These are phyloP conservation scores for Drosophila macrospina DNA, from an alignment of 2,888 invertebrate genomes.

Conservation along the genomic window DNA sequence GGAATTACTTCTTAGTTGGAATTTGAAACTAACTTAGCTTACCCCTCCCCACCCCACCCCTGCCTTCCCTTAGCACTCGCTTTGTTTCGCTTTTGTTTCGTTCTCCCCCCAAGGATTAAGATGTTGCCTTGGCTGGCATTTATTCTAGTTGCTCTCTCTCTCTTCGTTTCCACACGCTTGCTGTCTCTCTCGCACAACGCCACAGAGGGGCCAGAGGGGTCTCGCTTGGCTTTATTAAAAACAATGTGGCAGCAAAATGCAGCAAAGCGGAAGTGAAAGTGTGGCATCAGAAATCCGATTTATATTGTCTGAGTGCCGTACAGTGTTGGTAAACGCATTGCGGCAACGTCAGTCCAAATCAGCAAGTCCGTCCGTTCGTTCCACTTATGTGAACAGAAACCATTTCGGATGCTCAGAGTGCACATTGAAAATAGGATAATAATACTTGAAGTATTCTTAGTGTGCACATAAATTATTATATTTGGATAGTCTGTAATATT, in stretches of 20 bases:
- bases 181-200: slow-evolving; percentile 9
- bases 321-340: slow-evolving; percentile 32
- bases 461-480: no score
- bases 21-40: slow-evolving; percentile 64
- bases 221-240: slow-evolving; percentile 55
- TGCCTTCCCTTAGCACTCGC: no score
- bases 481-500: no score
- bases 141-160: slow-evolving; percentile 50
- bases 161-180: slow-evolving; percentile 17
- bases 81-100: slow-evolving; percentile 31
- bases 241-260: slow-evolving; percentile 63
- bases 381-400: neutral
- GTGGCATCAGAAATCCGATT: slow-evolving; percentile 38
- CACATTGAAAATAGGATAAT: neutral
- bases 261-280: slow-evolving; percentile 57
- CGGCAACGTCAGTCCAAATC: slow-evolving; percentile 17
- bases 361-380: neutral
- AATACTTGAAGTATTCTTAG: no score
- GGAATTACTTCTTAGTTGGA: slow-evolving; percentile 69
- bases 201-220: slow-evolving; percentile 4
- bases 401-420: neutral
- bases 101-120: slow-evolving; percentile 62
- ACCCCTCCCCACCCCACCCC: no score
- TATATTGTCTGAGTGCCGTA: slow-evolving; percentile 33
- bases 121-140: slow-evolving; percentile 62